phyloP scores from a whole-genome alignment of 1,140 invertebrate genomes.

The Mactra quadrangularis region DNA sequence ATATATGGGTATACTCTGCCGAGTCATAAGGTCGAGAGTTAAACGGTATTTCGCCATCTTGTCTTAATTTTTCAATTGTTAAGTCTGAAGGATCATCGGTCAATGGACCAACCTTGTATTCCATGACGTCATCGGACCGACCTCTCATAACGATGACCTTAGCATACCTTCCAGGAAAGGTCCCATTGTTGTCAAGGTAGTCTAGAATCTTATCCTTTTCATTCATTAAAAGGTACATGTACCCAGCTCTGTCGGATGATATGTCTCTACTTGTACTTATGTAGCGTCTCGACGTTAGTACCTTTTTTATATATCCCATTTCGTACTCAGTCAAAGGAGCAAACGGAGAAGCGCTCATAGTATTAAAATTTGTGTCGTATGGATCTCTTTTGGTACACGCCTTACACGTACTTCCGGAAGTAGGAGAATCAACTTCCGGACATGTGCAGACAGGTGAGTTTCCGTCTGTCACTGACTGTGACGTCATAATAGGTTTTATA shows the following conservation, averaged over 20 bases:
- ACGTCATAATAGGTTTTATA: no score
- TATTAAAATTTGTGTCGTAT: neutral
- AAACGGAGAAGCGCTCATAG: conserved; percentile 19
- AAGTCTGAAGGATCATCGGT: conserved; percentile 2
- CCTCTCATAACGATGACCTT: conserved; percentile 25
- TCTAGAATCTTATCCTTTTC: conserved; percentile 34
- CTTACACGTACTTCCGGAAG: neutral
- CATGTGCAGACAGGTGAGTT: neutral
- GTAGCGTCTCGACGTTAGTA: neutral
- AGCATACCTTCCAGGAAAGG: conserved; percentile 56
- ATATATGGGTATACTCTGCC: neutral
- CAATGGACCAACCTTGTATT: conserved; percentile 57
- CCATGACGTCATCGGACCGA: conserved; percentile 37
- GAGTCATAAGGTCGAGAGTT: conserved; percentile 40
- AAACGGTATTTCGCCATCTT: conserved; percentile 48
- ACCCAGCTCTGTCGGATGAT: neutral
- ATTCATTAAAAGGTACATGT: conserved; percentile 15
- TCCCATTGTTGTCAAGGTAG: conserved; percentile 44
- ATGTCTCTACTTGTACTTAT: neutral
- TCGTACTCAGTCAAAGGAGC: conserved; percentile 29
- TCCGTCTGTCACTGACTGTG: neutral
- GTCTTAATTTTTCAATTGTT: conserved; percentile 10
- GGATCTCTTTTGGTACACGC: conserved; percentile 25
- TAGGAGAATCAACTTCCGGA: neutral
- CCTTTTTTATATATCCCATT: conserved; percentile 5